Evolutionary conservation across 2,113 vertebrate genomes (phyloP).

Genomic region (Indicator maculatus): DNA sequence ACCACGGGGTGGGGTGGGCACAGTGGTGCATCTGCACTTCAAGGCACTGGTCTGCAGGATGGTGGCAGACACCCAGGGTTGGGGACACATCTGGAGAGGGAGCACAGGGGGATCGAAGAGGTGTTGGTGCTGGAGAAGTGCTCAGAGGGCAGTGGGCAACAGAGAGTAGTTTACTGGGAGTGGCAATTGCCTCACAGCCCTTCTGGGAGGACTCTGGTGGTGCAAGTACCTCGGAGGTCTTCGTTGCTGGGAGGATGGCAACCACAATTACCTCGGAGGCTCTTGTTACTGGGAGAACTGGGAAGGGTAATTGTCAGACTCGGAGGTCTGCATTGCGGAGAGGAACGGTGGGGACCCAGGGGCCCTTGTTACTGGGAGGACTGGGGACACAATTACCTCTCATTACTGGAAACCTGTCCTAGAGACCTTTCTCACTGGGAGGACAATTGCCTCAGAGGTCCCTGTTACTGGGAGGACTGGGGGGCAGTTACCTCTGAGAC

Average conservation of each 20-base stretch:
- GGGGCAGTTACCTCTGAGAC: not conserved
- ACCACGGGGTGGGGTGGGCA: not conserved
- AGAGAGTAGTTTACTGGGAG: not conserved
- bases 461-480: not conserved
- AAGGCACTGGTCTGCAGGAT: not conserved
- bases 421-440: too few relatives aligned
- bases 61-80: not conserved
- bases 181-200: accelerated
- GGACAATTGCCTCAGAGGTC: not conserved
- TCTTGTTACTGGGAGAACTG: not conserved
- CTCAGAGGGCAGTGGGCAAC: accelerated
- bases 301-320: too few relatives aligned
- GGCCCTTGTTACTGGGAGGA: not conserved
- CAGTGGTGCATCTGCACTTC: accelerated
- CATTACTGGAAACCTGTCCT: not conserved
- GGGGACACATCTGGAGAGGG: accelerated
- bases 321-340: too few relatives aligned
- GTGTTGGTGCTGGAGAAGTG: accelerated
- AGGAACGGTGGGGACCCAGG: too few relatives aligned
- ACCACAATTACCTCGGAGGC: too few relatives aligned
- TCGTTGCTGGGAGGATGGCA: too few relatives aligned
- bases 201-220: not conserved
- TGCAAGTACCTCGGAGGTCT: too few relatives aligned
- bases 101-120: too few relatives aligned
- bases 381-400: too few relatives aligned